Percentiles rank a stretch among this genome's conserved stretches.
Conservation (phyloP, 2,888 invertebrate genomes). For the Plagiodera versicolora region DNA sequence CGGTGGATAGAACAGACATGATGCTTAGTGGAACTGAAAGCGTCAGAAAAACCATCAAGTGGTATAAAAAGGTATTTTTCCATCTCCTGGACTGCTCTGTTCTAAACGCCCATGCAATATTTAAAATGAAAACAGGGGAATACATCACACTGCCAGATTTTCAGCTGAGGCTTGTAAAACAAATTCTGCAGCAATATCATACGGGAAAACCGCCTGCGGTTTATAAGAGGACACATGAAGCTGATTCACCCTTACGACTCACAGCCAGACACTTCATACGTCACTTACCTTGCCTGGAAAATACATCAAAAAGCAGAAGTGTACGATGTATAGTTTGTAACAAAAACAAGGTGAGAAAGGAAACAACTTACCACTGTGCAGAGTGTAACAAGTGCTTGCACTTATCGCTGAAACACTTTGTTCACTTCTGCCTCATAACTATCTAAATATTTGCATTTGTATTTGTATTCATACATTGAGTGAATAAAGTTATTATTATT, state of each 20-base stretch:
- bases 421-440: too few relatives aligned
- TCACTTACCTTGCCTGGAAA: background rate
- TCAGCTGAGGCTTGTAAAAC: slow-evolving; percentile 24
- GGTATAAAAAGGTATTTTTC: slow-evolving; percentile 42
- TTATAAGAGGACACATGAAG: background rate
- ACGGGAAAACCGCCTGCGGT: background rate
- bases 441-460: too few relatives aligned
- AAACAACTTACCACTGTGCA: slow-evolving; percentile 12
- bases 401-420: too few relatives aligned
- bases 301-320: slow-evolving; percentile 7
- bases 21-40: slow-evolving; percentile 30
- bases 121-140: slow-evolving; percentile 21
- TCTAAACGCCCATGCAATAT: slow-evolving; percentile 32
- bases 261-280: slow-evolving; percentile 1
- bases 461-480: too few relatives aligned
- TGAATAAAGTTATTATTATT: too few relatives aligned
- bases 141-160: slow-evolving; percentile 18
- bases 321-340: slow-evolving; percentile 7
- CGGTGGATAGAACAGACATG: slow-evolving; percentile 40
- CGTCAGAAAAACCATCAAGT: slow-evolving; percentile 32
- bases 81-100: slow-evolving; percentile 34
- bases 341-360: slow-evolving; percentile 6
- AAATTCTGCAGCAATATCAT: slow-evolving; percentile 26
- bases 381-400: too few relatives aligned
- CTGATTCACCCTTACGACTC: slow-evolving; percentile 3